Base-by-base conservation (phyloP, 2,113 vertebrate genomes). In the Aythya baeri region DNA sequence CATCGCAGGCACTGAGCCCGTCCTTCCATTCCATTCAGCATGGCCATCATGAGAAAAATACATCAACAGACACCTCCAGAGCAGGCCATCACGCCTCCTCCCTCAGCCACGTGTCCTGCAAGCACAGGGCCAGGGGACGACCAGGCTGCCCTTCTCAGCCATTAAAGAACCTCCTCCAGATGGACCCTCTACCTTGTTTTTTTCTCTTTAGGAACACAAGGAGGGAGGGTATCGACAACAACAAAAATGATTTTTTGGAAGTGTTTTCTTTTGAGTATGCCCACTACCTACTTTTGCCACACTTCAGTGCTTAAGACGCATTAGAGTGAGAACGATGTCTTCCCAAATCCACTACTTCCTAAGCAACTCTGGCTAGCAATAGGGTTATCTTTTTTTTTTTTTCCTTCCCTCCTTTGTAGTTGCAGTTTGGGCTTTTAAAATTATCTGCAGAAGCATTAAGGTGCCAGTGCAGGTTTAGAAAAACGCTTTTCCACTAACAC, bases 341-440 rank as follows among this genome's bases (percentile, higher is more conserved):
- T 78, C 58, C 43, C 62, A 93, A 88, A 94, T 65, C 34, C 61
- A 72, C 79, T 41, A 34, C 89, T 90, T 93, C 91, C 90, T 57
- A 61, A 89, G 57, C 36, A 91, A 71, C 49, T 93, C 67, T 55
- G 20, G 86, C 61, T 1, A 77, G 72, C 82, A 88, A 67, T 1
- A 63, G 26, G 43, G 66, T 18, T 82, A 63, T 74, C 62, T 72
- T 87, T 78, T 86, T 91, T 78, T 86, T 91, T 61, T 63, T 63
- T 27, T 63, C 9, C 25, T 88, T 79, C 54, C 43, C 7, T 61
- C 62, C 71, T 95, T 87, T 96, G 82, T 66, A 91, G 46, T 11
- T 71, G 44, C 13, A 86, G 63, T 49, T 86, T 29, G 11, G 29
- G 17, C 52, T 93, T 95, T 78, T 26, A 89, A 92, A 94, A 82